Evolutionary conservation across 2,888 invertebrate species (phyloP), one percentile per base, ranked within the genome.

Genomic region (Chouioia cunea): DNA sequence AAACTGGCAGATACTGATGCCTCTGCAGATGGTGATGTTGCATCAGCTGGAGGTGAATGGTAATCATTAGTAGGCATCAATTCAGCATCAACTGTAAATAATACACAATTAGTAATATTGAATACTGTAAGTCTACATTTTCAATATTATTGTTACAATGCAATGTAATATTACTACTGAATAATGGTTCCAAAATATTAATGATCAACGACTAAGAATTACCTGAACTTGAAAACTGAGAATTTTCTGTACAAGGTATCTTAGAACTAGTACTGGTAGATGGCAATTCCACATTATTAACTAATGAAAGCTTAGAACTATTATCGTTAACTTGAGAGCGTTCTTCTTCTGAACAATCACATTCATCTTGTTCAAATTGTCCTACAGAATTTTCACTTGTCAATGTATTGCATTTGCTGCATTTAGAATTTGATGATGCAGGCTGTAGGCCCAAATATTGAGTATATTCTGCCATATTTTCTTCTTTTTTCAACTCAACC

Each of bases 371-470:
- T 80, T 92, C 92, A 58, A 93, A 86, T 84, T 89, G 88, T 46
- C 89, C 88, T 75, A 92, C 85, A 14, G 91, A 90, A 76, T 90
- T 89, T 82, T 92, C 92, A 69, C 90, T 90, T 77, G 90, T 89
- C 48, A 89, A 89, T 79, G 89, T 90, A 53, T 73, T 63, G 54
- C 58, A 65, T 36, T 70, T 70, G n/a, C 2, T 57, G 8, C 67
- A 65, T 36, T 67, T 50, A 15, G 70, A 36, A 67, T 75, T 76
- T 23, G 73, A 72, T 4, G 77, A 71, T 14, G 82, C 77, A 3
- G 84, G 84, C 81, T 92, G 92, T 68, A 93, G 84, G 15, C 92
- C 92, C 77, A 92, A 86, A 83, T 91, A 92, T 80, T 93, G 92
- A 59, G 91, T 91, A 86, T 92, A 92, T 80, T 92, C 92, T 58